A percentile compares a stretch with the other conserved stretches of the same genome.
phyloP scores from a whole-genome alignment of 2,113 vertebrate genomes.

The Sprattus sprattus region DNA sequence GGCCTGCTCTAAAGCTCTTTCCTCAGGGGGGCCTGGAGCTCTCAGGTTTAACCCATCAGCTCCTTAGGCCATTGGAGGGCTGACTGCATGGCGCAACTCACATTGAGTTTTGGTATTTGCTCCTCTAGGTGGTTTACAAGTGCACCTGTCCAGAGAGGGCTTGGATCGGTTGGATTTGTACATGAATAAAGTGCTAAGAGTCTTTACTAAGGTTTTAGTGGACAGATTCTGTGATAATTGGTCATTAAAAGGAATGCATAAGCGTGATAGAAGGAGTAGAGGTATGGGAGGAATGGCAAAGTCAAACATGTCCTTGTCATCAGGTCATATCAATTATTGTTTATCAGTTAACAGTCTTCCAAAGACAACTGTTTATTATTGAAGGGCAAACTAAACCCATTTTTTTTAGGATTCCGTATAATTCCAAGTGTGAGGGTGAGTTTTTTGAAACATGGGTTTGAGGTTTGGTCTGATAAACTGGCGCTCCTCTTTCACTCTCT shows the following conservation, averaged over 20 bases:
- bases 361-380: neutral
- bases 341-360: neutral
- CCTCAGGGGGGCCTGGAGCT: constrained; percentile 50
- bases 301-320: neutral
- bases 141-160: neutral
- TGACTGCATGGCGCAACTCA: constrained; percentile 28
- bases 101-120: constrained; percentile 18
- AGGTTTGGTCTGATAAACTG: neutral
- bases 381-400: neutral
- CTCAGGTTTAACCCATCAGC: constrained; percentile 43
- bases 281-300: neutral
- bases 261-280: neutral
- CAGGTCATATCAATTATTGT: neutral
- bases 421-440: neutral
- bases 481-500: neutral
- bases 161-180: neutral
- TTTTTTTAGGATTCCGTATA: neutral
- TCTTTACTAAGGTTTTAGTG: neutral
- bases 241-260: neutral
- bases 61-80: constrained; percentile 52
- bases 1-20: constrained; percentile 45
- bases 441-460: neutral
- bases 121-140: neutral
- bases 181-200: too few species aligned
- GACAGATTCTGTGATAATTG: neutral